These are phyloP conservation scores for Chaitophorus viminalis DNA, from an alignment of 2,888 invertebrate genomes.

Conservation along the genomic window DNA sequence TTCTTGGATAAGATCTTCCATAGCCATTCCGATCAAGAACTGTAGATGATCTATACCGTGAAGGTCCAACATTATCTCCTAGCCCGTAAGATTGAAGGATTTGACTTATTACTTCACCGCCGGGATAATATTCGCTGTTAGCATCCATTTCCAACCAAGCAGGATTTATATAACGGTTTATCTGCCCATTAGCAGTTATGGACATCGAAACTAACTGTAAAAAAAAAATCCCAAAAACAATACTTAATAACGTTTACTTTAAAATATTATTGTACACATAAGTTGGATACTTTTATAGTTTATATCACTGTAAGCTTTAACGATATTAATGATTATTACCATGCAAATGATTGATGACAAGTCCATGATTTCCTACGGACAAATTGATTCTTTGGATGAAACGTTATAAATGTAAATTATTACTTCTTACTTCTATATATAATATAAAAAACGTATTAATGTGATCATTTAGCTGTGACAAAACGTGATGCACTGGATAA, in stretches of 20 bases:
- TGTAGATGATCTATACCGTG: conserved; percentile 16
- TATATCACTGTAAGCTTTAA: neutral
- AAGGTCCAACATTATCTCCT: neutral
- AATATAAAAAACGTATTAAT: conserved; percentile 13
- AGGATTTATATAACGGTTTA: conserved; percentile 58
- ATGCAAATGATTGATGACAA: neutral
- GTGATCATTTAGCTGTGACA: conserved; percentile 46
- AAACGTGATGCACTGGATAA: conserved; percentile 25
- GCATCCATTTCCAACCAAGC: conserved; percentile 55
- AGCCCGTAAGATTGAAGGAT: conserved; percentile 43
- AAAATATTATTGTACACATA: no score
- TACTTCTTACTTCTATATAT: neutral
- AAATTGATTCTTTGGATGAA: conserved; percentile 5
- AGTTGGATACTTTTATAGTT: no score
- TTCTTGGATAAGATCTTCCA: conserved; percentile 29
- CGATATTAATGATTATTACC: conserved; percentile 1
- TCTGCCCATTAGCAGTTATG: conserved; percentile 15
- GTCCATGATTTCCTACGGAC: neutral
- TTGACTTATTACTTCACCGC: conserved; percentile 51
- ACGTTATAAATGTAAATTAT: neutral
- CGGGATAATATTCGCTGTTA: conserved; percentile 52
- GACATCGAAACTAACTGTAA: neutral
- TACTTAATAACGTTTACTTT: no score
- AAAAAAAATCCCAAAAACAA: neutral
- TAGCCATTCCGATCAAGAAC: neutral